Base-by-base conservation (phyloP, 2,888 invertebrate species). In the Troides helena region DNA sequence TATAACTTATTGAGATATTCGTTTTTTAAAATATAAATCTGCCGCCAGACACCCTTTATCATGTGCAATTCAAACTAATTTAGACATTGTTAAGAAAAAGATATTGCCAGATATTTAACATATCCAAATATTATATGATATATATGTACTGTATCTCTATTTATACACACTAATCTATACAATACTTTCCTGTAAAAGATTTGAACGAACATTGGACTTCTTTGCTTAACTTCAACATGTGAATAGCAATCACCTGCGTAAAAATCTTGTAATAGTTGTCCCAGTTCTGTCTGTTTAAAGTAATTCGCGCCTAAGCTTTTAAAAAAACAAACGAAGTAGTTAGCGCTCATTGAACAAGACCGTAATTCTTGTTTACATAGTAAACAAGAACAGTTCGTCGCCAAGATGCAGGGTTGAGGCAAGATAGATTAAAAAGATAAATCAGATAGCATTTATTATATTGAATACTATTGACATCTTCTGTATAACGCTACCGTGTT, bases 331-430 rank as follows among this genome's bases (percentile, higher is more conserved):
- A 68, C 63, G 62, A 64, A 69, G 50, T 50, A 23, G 46, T 46
- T 68, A 56, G 68, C 56, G 63, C 62, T 61, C 72, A 75, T 75
- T 72, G 74, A 74, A 65, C 70, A 61, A 69, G 62, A 69, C 72
- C 74, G 72, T 72, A 50, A 50, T 39, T 39, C 39, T 72, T 66
- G 74, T 74, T 71, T 72, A 72, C 65, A 71, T 73, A 71, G 71
- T 74, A 72, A 73, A 74, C 71, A 72, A 73, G 65, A 71, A 58
- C 65, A 50, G 14, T 50, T 18, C 50, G 50, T 17, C 39, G 5
- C 50, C 17, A 50, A 50, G 5, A 12, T 50, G 17, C 18, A 50
- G 50, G 18, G 18, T 50, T 18, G 50, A 18, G 10, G 39, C 39
- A 39, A 39, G 7, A 10, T 39, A 39, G 7, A 39, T 8, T 7